Percentiles rank a stretch among this genome's conserved stretches.
phyloP scores from a whole-genome alignment of 2,797 vertebrate species.

The Sebastiscus tertius region DNA sequence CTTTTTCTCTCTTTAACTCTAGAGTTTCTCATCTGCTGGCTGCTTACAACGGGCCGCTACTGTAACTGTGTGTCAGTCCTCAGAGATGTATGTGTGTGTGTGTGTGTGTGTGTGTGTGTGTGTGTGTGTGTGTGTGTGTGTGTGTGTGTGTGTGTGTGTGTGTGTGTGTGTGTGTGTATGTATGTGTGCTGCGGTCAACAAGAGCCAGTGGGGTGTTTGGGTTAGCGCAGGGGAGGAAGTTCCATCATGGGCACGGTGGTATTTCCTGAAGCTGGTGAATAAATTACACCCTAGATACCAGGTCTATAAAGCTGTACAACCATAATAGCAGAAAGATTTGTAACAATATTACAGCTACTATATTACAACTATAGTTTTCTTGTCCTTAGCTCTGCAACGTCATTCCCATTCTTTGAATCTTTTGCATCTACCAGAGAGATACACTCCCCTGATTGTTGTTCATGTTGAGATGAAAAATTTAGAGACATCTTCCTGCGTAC shows the following conservation, averaged over 20 bases:
- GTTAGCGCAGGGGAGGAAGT: constrained; percentile 61
- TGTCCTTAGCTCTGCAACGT: not conserved
- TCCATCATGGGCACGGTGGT: constrained; percentile 69
- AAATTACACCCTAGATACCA: constrained; percentile 49
- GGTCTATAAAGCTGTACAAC: constrained; percentile 16
- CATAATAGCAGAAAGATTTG: not conserved
- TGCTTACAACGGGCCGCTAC: not conserved
- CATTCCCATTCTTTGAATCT: not conserved
- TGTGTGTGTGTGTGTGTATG: constrained; percentile 7
- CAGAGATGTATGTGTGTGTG: not conserved
- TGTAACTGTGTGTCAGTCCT: constrained; percentile 26
- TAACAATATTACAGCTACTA: not conserved
- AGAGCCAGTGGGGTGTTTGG: constrained; percentile 57
- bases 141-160: constrained; percentile 2
- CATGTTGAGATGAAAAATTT: not conserved
- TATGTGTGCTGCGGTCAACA: constrained; percentile 7
- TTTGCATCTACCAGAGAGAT: not conserved
- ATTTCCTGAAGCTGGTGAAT: constrained; percentile 74
- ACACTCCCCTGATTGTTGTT: not conserved
- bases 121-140: not conserved
- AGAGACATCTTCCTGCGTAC: not conserved
- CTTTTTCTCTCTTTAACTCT: not conserved
- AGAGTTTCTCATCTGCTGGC: not conserved
- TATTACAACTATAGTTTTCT: not conserved
- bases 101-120: not conserved